Conservation (phyloP, 2,113 vertebrate genomes). For the Penelope pileata region DNA sequence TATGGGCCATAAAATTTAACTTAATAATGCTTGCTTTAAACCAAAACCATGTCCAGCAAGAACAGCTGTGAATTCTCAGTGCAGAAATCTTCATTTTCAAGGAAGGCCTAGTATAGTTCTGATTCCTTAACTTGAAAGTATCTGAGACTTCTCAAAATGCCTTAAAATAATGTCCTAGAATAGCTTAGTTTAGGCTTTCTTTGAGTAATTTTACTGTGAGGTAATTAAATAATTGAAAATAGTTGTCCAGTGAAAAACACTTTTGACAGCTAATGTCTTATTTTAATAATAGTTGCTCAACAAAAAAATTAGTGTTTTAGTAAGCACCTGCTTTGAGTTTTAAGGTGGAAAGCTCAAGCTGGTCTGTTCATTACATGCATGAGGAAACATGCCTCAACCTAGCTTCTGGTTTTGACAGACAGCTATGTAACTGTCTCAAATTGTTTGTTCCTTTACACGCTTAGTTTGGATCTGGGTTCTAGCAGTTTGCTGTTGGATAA, state of each 20-base stretch:
- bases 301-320: slow-evolving; percentile 13
- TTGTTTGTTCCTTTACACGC: not conserved
- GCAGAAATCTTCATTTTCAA: not conserved
- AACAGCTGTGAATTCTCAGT: not conserved
- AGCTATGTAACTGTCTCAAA: not conserved
- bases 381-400: not conserved
- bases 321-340: not conserved
- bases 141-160: not conserved
- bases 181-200: not conserved
- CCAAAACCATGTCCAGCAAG: not conserved
- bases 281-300: slow-evolving; percentile 17
- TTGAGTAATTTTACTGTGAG: not conserved
- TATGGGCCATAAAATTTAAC: not conserved
- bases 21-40: not conserved
- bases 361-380: slow-evolving; percentile 10
- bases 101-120: not conserved
- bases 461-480: not conserved
- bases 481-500: not conserved
- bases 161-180: not conserved
- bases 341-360: slow-evolving; percentile 2
- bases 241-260: slow-evolving; percentile 5
- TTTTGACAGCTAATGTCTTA: slow-evolving; percentile 25
- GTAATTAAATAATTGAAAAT: slow-evolving; percentile 5
- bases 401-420: not conserved
- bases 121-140: not conserved